A percentile compares a stretch with the other conserved stretches of the same genome.
These are phyloP conservation scores for Psilopsiagon aurifrons DNA, from an alignment of 2,113 vertebrate species.

Conservation along the genomic window DNA sequence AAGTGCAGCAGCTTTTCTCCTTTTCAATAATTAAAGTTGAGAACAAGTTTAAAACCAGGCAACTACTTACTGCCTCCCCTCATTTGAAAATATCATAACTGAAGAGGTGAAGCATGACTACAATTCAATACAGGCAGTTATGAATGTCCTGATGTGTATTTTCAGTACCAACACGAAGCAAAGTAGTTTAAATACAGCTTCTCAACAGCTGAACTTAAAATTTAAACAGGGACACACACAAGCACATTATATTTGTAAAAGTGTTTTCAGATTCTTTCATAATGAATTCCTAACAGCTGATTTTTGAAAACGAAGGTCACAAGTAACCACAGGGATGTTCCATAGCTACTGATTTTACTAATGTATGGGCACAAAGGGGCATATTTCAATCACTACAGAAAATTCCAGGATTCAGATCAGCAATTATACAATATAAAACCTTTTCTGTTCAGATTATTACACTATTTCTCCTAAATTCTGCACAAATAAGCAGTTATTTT, in stretches of 20 bases:
- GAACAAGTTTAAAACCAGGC: background rate
- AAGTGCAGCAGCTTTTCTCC: background rate
- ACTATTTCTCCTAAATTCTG: background rate
- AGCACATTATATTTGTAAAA: background rate
- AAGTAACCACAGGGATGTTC: background rate
- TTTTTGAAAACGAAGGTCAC: background rate
- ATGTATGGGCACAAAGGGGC: background rate
- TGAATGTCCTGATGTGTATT: background rate
- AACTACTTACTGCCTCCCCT: background rate
- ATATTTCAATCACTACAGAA: background rate
- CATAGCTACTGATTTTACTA: background rate
- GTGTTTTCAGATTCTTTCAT: background rate
- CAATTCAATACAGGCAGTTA: background rate
- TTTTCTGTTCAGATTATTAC: background rate
- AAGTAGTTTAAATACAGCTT: background rate
- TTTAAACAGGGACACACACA: background rate
- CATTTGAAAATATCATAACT: background rate
- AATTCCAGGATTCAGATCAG: background rate
- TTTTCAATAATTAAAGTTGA: background rate
- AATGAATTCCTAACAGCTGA: background rate
- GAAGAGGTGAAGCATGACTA: background rate
- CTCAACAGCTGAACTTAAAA: background rate
- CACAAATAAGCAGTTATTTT: constrained; percentile 11
- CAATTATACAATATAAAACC: background rate
- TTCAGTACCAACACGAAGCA: background rate